phyloP scores from a whole-genome alignment of 92 coral and sea anemone species.

The Epizoanthus scotinus region DNA sequence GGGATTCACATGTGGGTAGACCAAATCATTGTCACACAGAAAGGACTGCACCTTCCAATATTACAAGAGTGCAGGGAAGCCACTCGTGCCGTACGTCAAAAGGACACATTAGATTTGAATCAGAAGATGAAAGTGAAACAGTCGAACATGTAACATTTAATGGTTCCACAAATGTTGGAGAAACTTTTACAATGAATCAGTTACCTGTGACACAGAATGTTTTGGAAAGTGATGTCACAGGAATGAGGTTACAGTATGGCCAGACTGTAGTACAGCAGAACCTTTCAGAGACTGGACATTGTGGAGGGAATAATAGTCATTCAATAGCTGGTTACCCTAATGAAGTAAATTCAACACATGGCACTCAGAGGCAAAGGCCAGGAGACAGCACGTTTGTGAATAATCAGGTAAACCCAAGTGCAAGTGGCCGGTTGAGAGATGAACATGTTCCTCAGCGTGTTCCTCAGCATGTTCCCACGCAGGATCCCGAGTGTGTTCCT shows the following conservation, averaged over 20 bases:
- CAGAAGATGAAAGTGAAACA: conserved; percentile 48
- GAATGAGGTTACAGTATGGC: background rate
- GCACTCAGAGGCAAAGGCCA: background rate
- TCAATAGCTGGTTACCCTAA: too few species aligned
- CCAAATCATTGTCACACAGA: too few species aligned
- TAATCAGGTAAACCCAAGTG: background rate
- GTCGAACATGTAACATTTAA: background rate
- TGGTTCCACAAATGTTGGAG: background rate
- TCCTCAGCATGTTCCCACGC: too few species aligned
- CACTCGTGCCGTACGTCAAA: background rate
- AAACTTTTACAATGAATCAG: conserved; percentile 6
- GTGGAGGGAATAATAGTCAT: too few species aligned
- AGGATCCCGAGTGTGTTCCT: too few species aligned
- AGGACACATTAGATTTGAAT: conserved; percentile 82
- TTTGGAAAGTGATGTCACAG: background rate
- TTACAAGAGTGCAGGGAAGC: background rate
- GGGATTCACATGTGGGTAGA: too few species aligned
- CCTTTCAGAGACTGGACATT: background rate
- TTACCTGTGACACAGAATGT: background rate
- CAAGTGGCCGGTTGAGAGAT: background rate
- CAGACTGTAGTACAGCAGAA: background rate
- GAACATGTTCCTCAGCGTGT: too few species aligned
- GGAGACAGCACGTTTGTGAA: background rate
- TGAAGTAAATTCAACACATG: background rate
- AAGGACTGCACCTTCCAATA: too few species aligned